Base-by-base conservation (phyloP, 2,113 vertebrate genomes). In the Chaetorhynchus papuensis region DNA sequence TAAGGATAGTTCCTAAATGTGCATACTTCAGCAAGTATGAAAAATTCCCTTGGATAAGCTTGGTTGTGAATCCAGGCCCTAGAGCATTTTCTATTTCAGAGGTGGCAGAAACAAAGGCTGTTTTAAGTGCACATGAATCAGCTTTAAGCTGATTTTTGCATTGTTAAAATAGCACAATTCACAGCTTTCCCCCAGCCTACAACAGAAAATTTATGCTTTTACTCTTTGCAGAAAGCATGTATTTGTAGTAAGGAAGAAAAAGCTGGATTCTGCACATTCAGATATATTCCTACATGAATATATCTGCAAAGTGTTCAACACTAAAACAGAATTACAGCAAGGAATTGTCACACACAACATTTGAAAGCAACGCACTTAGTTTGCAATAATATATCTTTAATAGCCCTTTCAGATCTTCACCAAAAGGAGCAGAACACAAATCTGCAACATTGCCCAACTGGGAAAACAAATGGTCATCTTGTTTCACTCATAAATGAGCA, bases 391-490 rank as follows among this genome's bases (percentile, higher is more conserved):
- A 64, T 49, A 89, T 86, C 83, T 93, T 95, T 91, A 91, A 83
- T 31, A 80, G 54, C 11, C 50, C 50, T 87, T 93, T 74, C 80
- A 65, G 50, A 84, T 79, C 78, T 93, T 93, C 81, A 90, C 74
- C 63, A 93, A 89, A 93, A 88, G 33, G 54, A 87, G 74, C 39
- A 91, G 70, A 89, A 70, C 54, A 96, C 66, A 96, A 95, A 97
- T 94, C 89, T 90, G 66, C 57, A 94, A 35, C 61, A 93, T 53
- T 89, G 41, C 61, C 61, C 87, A 85, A 33, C 20, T 79, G 93
- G 89, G 93, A 90, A 94, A 93, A 96, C 57, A 96, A 95, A 95
- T 52, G 95, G 94, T 94, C 95, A 97, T 94, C 91, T 93, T 90
- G 71, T 94, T 96, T 90, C 93, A 78, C 42, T 95, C 85, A 74